Percentiles rank a stretch among this genome's conserved stretches.
Evolutionary conservation across 2,797 vertebrate genomes (phyloP).

Genomic region (Peromyscus aztecus): DNA sequence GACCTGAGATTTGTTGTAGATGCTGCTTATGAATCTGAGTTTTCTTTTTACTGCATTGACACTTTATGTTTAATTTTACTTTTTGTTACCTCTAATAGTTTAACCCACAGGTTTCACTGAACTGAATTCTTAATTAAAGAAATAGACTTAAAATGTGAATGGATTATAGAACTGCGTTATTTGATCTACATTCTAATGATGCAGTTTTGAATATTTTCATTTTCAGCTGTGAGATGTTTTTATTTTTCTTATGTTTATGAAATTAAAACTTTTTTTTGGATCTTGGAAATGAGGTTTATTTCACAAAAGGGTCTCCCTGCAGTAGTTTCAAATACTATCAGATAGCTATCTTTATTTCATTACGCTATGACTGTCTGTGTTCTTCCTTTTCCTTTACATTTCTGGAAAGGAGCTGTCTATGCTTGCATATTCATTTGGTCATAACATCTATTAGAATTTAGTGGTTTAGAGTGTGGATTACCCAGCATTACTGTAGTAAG

Average conservation of each 20-base stretch:
- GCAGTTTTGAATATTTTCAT: slow-evolving; percentile 37
- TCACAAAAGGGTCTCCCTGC: slow-evolving; percentile 38
- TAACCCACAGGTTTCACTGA: slow-evolving; percentile 64
- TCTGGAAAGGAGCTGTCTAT: slow-evolving; percentile 29
- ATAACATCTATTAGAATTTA: slow-evolving; percentile 53
- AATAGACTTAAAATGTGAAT: slow-evolving; percentile 41
- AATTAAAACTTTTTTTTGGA: slow-evolving; percentile 23
- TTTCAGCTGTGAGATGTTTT: slow-evolving; percentile 32
- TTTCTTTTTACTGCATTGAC: slow-evolving; percentile 47
- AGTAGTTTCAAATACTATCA: slow-evolving; percentile 3
- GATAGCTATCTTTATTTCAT: neutral
- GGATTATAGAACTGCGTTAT: slow-evolving; percentile 33
- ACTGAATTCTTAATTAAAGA: slow-evolving; percentile 54
- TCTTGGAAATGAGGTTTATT: neutral
- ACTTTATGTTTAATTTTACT: slow-evolving; percentile 68
- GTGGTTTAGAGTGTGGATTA: slow-evolving; percentile 19
- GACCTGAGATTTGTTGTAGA: slow-evolving; percentile 78
- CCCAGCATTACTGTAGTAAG: slow-evolving; percentile 51
- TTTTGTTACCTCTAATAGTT: slow-evolving; percentile 54
- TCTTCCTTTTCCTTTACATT: slow-evolving; percentile 47
- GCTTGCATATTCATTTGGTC: slow-evolving; percentile 44
- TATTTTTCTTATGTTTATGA: slow-evolving; percentile 34
- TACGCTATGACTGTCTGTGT: slow-evolving; percentile 23
- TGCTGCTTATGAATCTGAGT: slow-evolving; percentile 79
- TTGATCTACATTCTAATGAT: slow-evolving; percentile 44